Evolutionary conservation across 2,888 invertebrate genomes (phyloP).

Genomic region (Ypsolopha sequella): DNA sequence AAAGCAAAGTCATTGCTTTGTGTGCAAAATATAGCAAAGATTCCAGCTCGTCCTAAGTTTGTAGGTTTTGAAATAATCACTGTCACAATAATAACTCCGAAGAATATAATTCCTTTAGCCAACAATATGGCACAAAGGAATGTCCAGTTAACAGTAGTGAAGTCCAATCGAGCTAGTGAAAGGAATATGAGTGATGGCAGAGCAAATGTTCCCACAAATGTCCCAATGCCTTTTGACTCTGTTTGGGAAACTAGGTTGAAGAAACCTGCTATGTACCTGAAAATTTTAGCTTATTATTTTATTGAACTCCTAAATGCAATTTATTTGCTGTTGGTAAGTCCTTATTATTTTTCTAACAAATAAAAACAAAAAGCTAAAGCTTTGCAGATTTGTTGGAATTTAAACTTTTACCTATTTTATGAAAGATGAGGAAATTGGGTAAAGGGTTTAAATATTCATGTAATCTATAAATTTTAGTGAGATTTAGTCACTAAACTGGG

Average conservation of each 20-base stretch:
- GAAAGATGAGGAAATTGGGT: no score
- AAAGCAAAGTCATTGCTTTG: conserved; percentile 98
- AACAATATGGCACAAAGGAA: conserved; percentile 89
- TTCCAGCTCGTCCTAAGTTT: conserved; percentile 87
- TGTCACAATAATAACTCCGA: conserved; percentile 81
- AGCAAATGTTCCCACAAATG: conserved; percentile 94
- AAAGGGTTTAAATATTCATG: no score
- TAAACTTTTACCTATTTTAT: no score
- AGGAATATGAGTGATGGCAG: conserved; percentile 93
- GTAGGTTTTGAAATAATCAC: conserved; percentile 84
- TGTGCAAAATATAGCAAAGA: conserved; percentile 95
- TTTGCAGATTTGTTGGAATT: no score
- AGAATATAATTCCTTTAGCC: conserved; percentile 88
- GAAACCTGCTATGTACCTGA: conserved; percentile 87
- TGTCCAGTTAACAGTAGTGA: conserved; percentile 89
- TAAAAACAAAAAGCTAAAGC: no score
- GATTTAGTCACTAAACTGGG: no score
- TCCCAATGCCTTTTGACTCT: conserved; percentile 91
- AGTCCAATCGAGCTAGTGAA: conserved; percentile 87
- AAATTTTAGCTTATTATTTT: conserved; percentile 14
- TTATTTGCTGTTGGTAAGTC: no score
- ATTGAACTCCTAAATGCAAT: background rate
- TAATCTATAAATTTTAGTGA: no score
- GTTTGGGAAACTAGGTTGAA: conserved; percentile 84
- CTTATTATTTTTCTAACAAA: no score